Conservation (phyloP, 2,888 invertebrate species). For the Pogonocherus hispidulus region DNA sequence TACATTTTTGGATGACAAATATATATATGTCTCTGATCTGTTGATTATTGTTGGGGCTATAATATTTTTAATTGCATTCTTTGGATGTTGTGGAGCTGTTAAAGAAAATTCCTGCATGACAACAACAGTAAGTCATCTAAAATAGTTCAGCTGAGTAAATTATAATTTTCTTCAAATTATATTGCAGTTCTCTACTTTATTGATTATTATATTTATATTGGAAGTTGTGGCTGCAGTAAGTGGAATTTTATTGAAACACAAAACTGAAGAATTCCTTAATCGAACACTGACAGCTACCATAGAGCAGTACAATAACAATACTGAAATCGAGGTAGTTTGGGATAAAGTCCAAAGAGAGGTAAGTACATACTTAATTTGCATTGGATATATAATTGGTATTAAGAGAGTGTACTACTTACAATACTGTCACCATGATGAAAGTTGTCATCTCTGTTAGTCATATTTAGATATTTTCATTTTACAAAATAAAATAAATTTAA, state of each 20-base stretch:
- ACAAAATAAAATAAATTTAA: too few relatives aligned
- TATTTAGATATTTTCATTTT: too few relatives aligned
- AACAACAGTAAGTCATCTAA: constrained; percentile 86
- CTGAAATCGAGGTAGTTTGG: constrained; percentile 79
- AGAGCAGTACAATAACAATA: constrained; percentile 71
- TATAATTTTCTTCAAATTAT: constrained; percentile 7
- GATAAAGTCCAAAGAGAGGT: constrained; percentile 87
- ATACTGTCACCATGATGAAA: too few relatives aligned
- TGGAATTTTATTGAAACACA: constrained; percentile 81
- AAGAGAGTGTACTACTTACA: too few relatives aligned
- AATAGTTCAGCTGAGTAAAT: too few relatives aligned
- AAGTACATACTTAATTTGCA: constrained; percentile 61
- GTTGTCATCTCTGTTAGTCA: too few relatives aligned
- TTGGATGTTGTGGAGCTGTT: constrained; percentile 96
- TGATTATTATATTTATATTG: constrained; percentile 83
- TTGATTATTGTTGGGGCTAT: constrained; percentile 88
- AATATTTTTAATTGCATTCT: constrained; percentile 91
- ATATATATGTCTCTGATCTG: constrained; percentile 87
- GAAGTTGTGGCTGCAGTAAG: constrained; percentile 87
- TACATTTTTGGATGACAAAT: constrained; percentile 83
- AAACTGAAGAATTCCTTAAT: constrained; percentile 76
- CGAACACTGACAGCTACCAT: constrained; percentile 78
- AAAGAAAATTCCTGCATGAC: constrained; percentile 96
- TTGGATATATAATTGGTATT: not conserved
- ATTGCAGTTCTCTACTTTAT: constrained; percentile 80